phyloP scores from a whole-genome alignment of 1,140 invertebrate genomes.

The Geopemphigus sp. region DNA sequence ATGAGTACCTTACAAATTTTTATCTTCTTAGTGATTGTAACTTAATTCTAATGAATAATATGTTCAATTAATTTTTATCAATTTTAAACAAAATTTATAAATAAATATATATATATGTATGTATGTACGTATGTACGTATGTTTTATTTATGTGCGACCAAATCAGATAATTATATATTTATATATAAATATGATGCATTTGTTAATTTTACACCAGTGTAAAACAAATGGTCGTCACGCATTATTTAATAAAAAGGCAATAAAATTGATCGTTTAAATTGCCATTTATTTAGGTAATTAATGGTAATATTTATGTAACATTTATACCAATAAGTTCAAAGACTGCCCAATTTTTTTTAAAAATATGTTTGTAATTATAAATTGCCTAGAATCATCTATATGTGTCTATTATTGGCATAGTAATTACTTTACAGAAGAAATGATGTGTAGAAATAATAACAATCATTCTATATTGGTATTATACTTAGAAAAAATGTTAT shows the following conservation, averaged over 20 bases:
- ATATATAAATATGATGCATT: slow-evolving; percentile 8
- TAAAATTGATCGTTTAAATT: slow-evolving; percentile 15
- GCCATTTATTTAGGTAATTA: slow-evolving; percentile 22
- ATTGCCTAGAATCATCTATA: background rate
- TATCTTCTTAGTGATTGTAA: slow-evolving; percentile 43
- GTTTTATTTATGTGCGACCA: slow-evolving; percentile 30
- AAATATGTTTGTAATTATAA: slow-evolving; percentile 19
- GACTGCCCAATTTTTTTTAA: slow-evolving; percentile 36
- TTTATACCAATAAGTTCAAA: slow-evolving; percentile 35
- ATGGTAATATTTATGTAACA: slow-evolving; percentile 20
- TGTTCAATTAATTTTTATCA: slow-evolving; percentile 35
- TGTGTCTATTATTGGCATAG: background rate
- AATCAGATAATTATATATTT: slow-evolving; percentile 3
- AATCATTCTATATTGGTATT: background rate
- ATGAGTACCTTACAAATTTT: slow-evolving; percentile 37
- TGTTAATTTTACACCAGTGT: background rate
- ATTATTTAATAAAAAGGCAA: slow-evolving; percentile 37
- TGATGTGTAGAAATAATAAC: slow-evolving; percentile 14
- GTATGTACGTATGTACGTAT: background rate
- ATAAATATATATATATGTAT: slow-evolving; percentile 26
- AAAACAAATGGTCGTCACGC: slow-evolving; percentile 17
- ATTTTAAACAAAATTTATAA: slow-evolving; percentile 44
- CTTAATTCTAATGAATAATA: slow-evolving; percentile 42
- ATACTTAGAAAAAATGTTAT: slow-evolving; percentile 26
- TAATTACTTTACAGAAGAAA: slow-evolving; percentile 18